These are phyloP conservation scores for Protaetia brevitarsis DNA, from an alignment of 1,140 invertebrate species.

Conservation along the genomic window DNA sequence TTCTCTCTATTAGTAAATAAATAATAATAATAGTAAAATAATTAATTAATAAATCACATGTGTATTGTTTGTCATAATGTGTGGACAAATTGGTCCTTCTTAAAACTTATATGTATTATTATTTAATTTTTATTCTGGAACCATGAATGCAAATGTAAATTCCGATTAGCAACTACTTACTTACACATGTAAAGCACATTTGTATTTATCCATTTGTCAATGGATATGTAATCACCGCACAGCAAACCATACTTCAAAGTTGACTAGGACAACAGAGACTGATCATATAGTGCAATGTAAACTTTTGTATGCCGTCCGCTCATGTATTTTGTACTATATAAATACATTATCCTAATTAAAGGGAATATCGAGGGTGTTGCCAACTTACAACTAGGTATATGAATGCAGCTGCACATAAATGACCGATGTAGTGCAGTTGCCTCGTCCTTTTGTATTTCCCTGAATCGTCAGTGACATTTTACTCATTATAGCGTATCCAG, in stretches of 20 bases:
- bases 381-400: neutral
- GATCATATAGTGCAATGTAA: neutral
- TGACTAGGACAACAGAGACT: neutral
- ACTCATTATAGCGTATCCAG: neutral
- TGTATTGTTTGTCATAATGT: too few species aligned
- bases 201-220: too few species aligned
- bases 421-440: neutral
- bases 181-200: too few species aligned
- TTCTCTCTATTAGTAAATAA: too few species aligned
- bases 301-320: neutral
- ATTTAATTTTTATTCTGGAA: too few species aligned
- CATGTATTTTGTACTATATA: neutral
- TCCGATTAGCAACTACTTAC: too few species aligned
- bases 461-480: neutral
- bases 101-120: too few species aligned
- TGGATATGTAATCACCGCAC: neutral
- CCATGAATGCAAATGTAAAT: too few species aligned
- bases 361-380: neutral
- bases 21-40: too few species aligned
- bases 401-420: neutral
- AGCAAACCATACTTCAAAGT: too few species aligned
- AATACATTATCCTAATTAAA: constrained; percentile 15
- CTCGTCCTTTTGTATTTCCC: neutral
- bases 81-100: too few species aligned
- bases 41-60: too few species aligned